Conservation (phyloP, 2,888 invertebrate species). For the Iphiclides podalirius region DNA sequence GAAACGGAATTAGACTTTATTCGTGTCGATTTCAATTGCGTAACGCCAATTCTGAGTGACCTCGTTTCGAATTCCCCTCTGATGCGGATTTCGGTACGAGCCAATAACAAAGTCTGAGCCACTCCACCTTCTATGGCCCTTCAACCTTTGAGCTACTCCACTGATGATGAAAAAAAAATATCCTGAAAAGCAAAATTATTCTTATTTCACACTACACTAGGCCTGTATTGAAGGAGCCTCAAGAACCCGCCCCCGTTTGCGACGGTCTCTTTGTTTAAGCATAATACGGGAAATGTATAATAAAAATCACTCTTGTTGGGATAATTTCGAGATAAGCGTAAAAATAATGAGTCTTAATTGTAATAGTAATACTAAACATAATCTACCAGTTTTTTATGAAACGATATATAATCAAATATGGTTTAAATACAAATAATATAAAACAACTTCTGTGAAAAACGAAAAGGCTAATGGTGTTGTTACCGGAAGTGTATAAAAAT, state of each 20-base stretch:
- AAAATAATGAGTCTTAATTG: not conserved
- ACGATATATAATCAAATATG: too few relatives aligned
- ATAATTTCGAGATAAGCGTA: conserved; percentile 39
- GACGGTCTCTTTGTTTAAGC: conserved; percentile 45
- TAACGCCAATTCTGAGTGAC: conserved; percentile 44
- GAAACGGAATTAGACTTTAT: conserved; percentile 21
- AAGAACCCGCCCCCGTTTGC: conserved; percentile 43
- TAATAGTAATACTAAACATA: not conserved
- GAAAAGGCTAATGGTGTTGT: too few relatives aligned
- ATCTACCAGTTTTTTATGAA: not conserved
- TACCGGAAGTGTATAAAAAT: too few relatives aligned
- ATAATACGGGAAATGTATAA: conserved; percentile 45
- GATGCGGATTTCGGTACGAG: conserved; percentile 53
- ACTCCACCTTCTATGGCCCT: conserved; percentile 65
- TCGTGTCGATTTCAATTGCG: conserved; percentile 20
- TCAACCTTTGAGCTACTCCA: conserved; percentile 59
- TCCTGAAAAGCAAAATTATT: conserved; percentile 63
- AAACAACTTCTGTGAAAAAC: too few relatives aligned
- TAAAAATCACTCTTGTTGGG: conserved; percentile 54
- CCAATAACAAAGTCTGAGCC: conserved; percentile 75
- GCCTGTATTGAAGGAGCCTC: conserved; percentile 45
- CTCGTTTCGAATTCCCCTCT: conserved; percentile 64
- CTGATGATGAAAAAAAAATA: conserved; percentile 63
- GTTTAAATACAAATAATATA: too few relatives aligned
- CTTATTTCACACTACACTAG: conserved; percentile 59